Conservation (phyloP, 2,888 invertebrate genomes). For the Schizotus pectinicornis region DNA sequence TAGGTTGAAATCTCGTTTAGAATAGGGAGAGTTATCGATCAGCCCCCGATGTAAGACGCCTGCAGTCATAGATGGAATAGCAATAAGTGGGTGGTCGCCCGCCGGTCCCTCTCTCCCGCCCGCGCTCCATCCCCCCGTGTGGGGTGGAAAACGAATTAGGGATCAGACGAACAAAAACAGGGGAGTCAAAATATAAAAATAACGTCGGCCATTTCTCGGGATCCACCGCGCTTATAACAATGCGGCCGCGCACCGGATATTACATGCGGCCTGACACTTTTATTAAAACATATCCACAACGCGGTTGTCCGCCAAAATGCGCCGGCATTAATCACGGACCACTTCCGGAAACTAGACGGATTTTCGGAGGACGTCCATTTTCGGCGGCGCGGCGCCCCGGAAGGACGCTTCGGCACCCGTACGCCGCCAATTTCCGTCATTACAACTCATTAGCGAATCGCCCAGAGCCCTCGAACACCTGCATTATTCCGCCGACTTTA, state of each 20-base stretch:
- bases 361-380: too few relatives aligned
- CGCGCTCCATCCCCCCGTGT: constrained; percentile 25
- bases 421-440: too few relatives aligned
- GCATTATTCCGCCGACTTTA: too few relatives aligned
- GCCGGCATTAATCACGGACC: too few relatives aligned
- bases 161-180: constrained; percentile 56
- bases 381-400: too few relatives aligned
- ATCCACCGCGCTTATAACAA: constrained; percentile 30
- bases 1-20: constrained; percentile 52
- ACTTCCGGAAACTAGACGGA: too few relatives aligned
- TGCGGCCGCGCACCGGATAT: constrained; percentile 39
- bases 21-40: constrained; percentile 53
- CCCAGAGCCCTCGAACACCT: too few relatives aligned
- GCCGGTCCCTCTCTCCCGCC: constrained; percentile 27
- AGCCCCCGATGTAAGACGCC: constrained; percentile 52
- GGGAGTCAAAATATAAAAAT: constrained; percentile 55
- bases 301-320: constrained; percentile 1
- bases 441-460: too few relatives aligned
- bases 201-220: constrained; percentile 46
- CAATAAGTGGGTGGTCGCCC: constrained; percentile 55
- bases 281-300: constrained; percentile 39
- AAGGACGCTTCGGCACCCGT: too few relatives aligned
- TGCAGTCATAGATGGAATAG: constrained; percentile 57
- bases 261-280: constrained; percentile 39
- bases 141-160: constrained; percentile 56